phyloP scores from a whole-genome alignment of 2,113 vertebrate genomes.

The Cryptoleucopteryx plumbea region DNA sequence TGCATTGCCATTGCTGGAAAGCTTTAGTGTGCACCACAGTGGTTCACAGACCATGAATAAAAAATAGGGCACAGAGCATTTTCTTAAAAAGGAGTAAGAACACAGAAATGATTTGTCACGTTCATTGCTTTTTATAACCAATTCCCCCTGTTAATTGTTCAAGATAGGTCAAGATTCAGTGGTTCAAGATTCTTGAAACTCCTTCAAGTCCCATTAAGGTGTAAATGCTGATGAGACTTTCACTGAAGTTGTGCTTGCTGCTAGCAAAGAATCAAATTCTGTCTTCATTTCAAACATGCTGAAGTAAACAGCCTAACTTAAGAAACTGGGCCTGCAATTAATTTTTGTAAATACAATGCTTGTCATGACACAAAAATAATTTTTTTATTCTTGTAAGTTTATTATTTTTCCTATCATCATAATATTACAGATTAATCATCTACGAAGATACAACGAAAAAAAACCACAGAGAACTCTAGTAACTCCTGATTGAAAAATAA shows the following conservation, averaged over 20 bases:
- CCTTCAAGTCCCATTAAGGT: neutral
- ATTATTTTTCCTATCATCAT: neutral
- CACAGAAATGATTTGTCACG: neutral
- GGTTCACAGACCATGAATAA: neutral
- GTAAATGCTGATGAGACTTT: neutral
- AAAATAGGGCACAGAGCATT: neutral
- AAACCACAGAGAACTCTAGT: neutral
- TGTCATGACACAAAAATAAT: neutral
- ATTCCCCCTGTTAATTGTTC: neutral
- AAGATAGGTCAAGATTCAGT: neutral
- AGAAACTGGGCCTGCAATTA: neutral
- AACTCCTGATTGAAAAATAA: neutral
- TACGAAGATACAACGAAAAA: neutral
- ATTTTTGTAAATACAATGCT: neutral
- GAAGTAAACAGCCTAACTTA: neutral
- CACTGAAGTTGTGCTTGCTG: neutral
- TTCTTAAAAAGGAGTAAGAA: neutral
- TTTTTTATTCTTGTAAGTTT: neutral
- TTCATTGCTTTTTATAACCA: neutral
- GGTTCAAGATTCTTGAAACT: neutral
- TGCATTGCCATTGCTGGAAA: neutral
- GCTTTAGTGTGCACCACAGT: neutral
- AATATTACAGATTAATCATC: neutral
- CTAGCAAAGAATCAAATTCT: neutral
- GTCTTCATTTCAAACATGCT: neutral